Conservation (phyloP, 2,113 vertebrate genomes). For the Syngnathus floridae region DNA sequence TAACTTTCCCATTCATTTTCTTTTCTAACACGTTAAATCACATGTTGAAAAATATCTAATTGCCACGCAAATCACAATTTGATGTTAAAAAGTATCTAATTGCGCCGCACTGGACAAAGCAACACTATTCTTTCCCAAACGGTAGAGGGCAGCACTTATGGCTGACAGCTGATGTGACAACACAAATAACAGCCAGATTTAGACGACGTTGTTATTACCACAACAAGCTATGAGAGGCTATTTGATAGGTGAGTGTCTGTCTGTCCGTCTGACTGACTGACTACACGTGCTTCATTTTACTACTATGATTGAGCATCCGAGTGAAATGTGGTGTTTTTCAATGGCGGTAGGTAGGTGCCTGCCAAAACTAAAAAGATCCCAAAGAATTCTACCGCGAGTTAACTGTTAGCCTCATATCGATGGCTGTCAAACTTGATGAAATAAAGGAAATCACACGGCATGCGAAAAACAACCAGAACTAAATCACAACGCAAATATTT, state of each 20-base stretch:
- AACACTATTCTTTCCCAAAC: not conserved
- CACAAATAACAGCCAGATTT: not conserved
- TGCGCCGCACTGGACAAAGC: too few relatives aligned
- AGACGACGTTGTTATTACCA: not conserved
- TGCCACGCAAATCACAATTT: too few relatives aligned
- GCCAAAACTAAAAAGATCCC: not conserved
- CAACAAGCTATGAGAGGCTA: conserved; percentile 30
- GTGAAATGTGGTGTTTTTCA: not conserved
- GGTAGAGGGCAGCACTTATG: not conserved
- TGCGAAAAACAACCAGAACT: too few relatives aligned
- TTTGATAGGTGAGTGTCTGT: conserved; percentile 38
- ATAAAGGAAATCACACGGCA: too few relatives aligned
- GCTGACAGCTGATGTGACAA: not conserved
- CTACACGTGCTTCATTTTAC: not conserved
- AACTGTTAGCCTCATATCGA: not conserved
- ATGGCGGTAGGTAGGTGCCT: not conserved
- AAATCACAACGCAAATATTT: not conserved
- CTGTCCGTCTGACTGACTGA: too few relatives aligned
- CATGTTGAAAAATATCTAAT: too few relatives aligned
- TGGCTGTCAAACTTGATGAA: not conserved
- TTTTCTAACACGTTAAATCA: too few relatives aligned
- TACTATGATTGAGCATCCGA: not conserved
- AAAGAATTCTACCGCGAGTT: not conserved
- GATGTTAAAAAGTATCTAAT: too few relatives aligned
- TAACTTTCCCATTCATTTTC: too few relatives aligned